Base-by-base conservation (phyloP, 2,888 invertebrate species). In the Timema podura region DNA sequence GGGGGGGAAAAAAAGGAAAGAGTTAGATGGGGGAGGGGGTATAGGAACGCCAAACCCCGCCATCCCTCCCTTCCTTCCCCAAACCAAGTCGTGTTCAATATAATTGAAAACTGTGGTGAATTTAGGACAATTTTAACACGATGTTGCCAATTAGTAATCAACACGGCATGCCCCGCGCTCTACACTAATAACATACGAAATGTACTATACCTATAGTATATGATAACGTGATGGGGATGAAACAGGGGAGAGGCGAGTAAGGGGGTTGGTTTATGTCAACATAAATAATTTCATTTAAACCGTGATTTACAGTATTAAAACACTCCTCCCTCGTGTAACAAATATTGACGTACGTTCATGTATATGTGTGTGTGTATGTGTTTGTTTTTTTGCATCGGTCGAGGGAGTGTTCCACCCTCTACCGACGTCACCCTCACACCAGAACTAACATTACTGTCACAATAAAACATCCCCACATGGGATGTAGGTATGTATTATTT, bases 211-310 rank as follows among this genome's bases (percentile, higher is more conserved):
- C 30, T 30, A 30, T 30, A 30, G 30, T 30, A 30, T 1, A 30
- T 30, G 30, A 30, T 30, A 30, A 30, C 44, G 10, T 9, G 44
- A 45, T 5, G 5, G 6, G 44, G 61, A 5, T 61, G 57, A 30
- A n/a, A n/a, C 1, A 16, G 6, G 5, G 16, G 61, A 8, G 61
- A 15, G 61, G 61, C 30, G 61, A 61, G 44, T 6, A 11, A 30
- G 61, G 9, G 61, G 61, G 11, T 9, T 45, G 61, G 61, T 61
- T 61, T 61, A 61, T 44, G 61, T 61, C 61, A 61, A 45, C 61
- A 61, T 45, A 45, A 61, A 61, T 61, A 61, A 61, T 61, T 61
- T 61, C 30, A 61, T 61, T 61, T 61, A 61, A 30, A 45, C 61
- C 61, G 61, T 44, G 61, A 61, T 61, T 61, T 61, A 61, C 61